Base-by-base conservation (phyloP, 2,888 invertebrate species). In the Habroteleia sp. region DNA sequence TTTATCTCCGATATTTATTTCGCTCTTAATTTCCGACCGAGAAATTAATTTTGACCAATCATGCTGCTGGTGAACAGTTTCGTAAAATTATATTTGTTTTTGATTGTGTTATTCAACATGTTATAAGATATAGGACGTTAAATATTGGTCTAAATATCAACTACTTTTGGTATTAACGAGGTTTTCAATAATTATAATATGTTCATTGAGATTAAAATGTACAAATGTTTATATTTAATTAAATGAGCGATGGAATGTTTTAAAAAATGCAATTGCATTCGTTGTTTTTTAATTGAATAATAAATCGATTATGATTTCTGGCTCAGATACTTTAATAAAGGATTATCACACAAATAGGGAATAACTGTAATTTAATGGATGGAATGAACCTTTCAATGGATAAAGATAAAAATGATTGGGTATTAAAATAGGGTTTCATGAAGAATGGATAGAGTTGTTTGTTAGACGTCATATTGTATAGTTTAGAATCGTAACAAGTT, bases 171-270 rank as follows among this genome's bases (percentile, higher is more conserved):
- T n/a, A n/a, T 20, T 20, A 20, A 20, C 4, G 20, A 20, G 20
- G 4, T 33, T 33, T 33, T 33, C 10, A 33, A 3, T 10, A 10
- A 41, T 41, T 10, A 7, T 41, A 31, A 58, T 33, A 31, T 42
- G 42, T 31, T 58, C 20, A 42, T 58, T 58, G 33, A 33, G 42
- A 23, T 33, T 31, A 8, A 14, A 41, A 42, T 41, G 42, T 29
- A 58, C 44, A 25, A 44, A 44, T 35, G 23, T 8, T 39, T 29
- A 6, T 27, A 39, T 37, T 35, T 11, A 54, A 39, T 54, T 54
- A 54, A 54, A 25, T 27, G 37, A 3, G 50, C 42, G 50, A 63
- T 41, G 50, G 41, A 50, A 62, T 50, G 31, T 5, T 48, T 48
- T 37, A 1, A n/a, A 39, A 5, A 14, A 20, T 29, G 20, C 23